A percentile compares a stretch with the other conserved stretches of the same genome.
phyloP scores from a whole-genome alignment of 2,888 invertebrate species.

The Noctua janthina region DNA sequence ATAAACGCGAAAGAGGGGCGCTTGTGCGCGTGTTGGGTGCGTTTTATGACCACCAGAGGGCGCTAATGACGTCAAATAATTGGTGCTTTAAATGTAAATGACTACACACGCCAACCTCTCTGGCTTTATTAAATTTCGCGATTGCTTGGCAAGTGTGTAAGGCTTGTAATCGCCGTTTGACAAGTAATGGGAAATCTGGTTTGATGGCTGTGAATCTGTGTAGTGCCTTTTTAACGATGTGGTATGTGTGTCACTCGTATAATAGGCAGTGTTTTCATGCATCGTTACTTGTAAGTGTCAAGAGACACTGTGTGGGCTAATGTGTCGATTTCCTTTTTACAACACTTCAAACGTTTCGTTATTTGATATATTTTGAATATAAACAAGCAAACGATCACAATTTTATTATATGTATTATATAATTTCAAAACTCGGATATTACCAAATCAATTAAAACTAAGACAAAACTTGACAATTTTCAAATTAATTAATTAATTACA shows the following conservation, averaged over 20 bases:
- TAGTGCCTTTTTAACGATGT: conserved; percentile 40
- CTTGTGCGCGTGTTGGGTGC: conserved; percentile 86
- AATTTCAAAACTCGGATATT: not conserved
- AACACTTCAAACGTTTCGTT: not conserved
- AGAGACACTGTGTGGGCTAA: not conserved
- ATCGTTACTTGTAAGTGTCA: not conserved
- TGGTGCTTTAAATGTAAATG: conserved; percentile 90
- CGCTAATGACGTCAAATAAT: conserved; percentile 90
- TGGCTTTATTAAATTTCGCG: conserved; percentile 87
- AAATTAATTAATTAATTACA: conserved; percentile 32
- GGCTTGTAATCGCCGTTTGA: conserved; percentile 62
- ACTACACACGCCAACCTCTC: conserved; percentile 84
- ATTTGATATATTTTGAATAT: not conserved
- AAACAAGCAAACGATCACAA: not conserved
- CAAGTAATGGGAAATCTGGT: conserved; percentile 53
- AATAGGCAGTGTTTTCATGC: not conserved
- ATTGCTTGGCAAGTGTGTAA: conserved; percentile 73
- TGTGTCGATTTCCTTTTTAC: not conserved
- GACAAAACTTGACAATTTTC: not conserved
- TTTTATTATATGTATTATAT: not conserved
- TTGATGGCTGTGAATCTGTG: conserved; percentile 44
- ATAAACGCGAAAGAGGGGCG: conserved; percentile 81
- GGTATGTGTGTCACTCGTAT: not conserved
- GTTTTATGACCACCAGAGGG: conserved; percentile 88
- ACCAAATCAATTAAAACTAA: not conserved